phyloP scores from a whole-genome alignment of 2,113 vertebrate species.

The Epinephelus lanceolatus region DNA sequence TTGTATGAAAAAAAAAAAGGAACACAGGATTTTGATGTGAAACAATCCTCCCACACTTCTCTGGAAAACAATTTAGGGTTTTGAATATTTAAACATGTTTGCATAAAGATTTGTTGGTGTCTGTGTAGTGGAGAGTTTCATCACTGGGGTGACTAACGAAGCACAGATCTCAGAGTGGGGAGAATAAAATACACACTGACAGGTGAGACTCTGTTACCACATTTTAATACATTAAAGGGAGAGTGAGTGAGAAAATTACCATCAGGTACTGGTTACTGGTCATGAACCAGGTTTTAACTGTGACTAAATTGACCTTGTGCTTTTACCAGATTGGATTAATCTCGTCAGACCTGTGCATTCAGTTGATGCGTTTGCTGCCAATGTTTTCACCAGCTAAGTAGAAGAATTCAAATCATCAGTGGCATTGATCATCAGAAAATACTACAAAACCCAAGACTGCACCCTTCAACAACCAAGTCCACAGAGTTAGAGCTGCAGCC shows the following conservation, averaged over 20 bases:
- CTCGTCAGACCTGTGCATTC: neutral
- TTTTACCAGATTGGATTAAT: neutral
- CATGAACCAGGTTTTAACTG: neutral
- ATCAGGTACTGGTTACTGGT: neutral
- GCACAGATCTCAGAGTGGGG: neutral
- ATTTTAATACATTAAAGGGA: neutral
- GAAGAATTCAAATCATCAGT: neutral
- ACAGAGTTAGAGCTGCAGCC: neutral
- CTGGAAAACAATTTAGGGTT: neutral
- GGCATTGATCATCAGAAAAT: neutral
- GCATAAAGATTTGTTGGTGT: neutral
- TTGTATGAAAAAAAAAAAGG: neutral
- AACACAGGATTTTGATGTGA: too few relatives aligned
- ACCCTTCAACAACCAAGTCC: neutral
- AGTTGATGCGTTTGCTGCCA: neutral
- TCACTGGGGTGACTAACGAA: neutral
- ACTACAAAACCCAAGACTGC: neutral
- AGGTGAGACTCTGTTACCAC: neutral
- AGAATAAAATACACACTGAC: neutral
- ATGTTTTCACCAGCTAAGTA: neutral
- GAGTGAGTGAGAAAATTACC: neutral
- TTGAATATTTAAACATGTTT: constrained; percentile 7
- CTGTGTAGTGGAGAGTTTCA: neutral
- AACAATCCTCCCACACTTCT: neutral
- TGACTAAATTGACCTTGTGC: neutral